Evolutionary conservation across 2,888 invertebrate species (phyloP), one percentile per base, ranked within the genome.

Genomic region (Mylabris sibirica): DNA sequence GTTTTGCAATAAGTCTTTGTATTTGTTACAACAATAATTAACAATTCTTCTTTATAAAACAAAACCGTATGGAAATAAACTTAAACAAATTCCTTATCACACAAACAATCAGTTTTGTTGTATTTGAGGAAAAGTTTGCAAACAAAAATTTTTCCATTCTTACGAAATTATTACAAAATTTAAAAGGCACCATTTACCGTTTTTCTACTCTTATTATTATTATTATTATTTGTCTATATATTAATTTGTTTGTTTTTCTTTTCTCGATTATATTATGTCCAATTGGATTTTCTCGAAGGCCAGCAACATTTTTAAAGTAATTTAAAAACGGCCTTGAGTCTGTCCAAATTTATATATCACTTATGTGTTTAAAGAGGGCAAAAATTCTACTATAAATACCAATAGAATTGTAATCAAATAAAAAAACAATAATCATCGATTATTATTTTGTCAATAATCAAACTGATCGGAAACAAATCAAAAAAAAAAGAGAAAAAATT

Each of bases 1-100:
- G 69, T 74, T 70, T 72, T 71, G 70, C 65, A 72, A 72, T 69
- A 72, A 64, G 64, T 34, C 57, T 57, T 57, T 57, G 57, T 57
- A 57, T 57, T 57, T 57, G 24, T 57, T 57, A 57, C 14, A 57
- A 57, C 24, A 14, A 24, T 24, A 24, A 57, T 14, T 57, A 57
- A 57, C 57, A 57, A 24, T 11, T 20, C 14, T 41, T 41, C 41
- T 5, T 14, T n/a, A 14, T 14, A 41, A 35, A 35, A 35, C 9
- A 35, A 35, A 12, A 35, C 5, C 12, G 11, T 12, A 41, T 41
- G 2, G 14, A 14, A 14, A 41, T 41, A 14, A 41, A 4, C 41
- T 4, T 4, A n/a, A 41, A 41, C 41, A n/a, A 41, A 30, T 30
- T 41, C 5, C 41, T 1, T 41, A 41, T 41, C 14, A 5, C 3